phyloP scores from a whole-genome alignment of 2,113 vertebrate genomes.

The Paradisaea rubra region DNA sequence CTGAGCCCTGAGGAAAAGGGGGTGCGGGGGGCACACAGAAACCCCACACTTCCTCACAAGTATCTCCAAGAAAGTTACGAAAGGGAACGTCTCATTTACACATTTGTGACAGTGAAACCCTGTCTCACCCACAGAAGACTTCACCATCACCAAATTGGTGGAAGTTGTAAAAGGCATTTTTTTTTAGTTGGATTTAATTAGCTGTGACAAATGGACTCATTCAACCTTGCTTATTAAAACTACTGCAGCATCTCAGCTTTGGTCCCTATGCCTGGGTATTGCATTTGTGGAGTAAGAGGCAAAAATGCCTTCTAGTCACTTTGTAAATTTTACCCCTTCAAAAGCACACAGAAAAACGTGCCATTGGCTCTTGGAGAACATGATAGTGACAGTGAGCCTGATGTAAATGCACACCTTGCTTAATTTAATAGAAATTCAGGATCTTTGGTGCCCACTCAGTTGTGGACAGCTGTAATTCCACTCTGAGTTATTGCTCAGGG shows the following conservation, averaged over 20 bases:
- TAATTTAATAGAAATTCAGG: background rate
- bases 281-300: background rate
- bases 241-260: background rate
- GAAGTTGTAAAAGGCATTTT: background rate
- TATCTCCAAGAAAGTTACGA: background rate
- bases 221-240: background rate
- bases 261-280: background rate
- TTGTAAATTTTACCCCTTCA: background rate
- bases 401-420: background rate
- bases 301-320: background rate
- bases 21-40: background rate
- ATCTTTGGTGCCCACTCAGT: background rate
- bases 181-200: background rate
- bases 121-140: background rate
- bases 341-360: background rate
- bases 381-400: background rate
- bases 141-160: background rate
- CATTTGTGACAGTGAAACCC: background rate
- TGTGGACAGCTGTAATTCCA: background rate
- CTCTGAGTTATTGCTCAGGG: background rate
- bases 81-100: background rate
- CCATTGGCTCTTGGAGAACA: background rate
- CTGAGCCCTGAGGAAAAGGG: background rate
- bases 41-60: accelerated
- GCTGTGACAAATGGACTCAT: background rate